These are phyloP conservation scores for Halesus radiatus DNA, from an alignment of 1,140 invertebrate genomes.

Conservation along the genomic window DNA sequence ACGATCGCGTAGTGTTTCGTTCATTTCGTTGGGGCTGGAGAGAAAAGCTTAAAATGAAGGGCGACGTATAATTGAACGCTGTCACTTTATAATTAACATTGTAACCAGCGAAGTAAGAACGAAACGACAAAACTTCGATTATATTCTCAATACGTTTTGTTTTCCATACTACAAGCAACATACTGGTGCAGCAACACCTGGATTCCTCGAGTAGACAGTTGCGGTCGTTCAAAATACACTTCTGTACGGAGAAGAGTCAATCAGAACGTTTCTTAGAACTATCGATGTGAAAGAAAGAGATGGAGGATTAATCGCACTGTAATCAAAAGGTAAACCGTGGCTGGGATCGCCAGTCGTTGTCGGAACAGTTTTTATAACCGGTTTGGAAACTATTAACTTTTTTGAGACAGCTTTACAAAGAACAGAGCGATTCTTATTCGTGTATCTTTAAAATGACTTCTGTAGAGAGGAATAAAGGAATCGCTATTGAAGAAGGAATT, in stretches of 20 bases:
- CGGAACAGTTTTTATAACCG: slow-evolving; percentile 55
- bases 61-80: slow-evolving; percentile 42
- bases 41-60: slow-evolving; percentile 28
- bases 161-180: slow-evolving; percentile 48
- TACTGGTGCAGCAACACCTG: slow-evolving; percentile 43
- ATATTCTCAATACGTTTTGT: slow-evolving; percentile 48
- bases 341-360: neutral
- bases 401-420: slow-evolving; percentile 49
- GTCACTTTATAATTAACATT: slow-evolving; percentile 50
- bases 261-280: too few relatives aligned
- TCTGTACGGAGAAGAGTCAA: too few relatives aligned
- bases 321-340: neutral
- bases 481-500: slow-evolving; percentile 18
- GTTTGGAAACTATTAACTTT: slow-evolving; percentile 53
- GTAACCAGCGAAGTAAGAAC: slow-evolving; percentile 39
- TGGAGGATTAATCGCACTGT: neutral
- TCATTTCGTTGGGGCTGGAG: neutral
- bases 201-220: neutral
- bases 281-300: neutral
- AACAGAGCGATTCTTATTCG: slow-evolving; percentile 42
- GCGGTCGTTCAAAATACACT: neutral
- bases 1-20: neutral
- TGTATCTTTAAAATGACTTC: slow-evolving; percentile 35
- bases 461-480: slow-evolving; percentile 26
- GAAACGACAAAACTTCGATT: slow-evolving; percentile 47